Evolutionary conservation across 2,797 vertebrate species (phyloP).

Genomic region (Pristis pectinata): DNA sequence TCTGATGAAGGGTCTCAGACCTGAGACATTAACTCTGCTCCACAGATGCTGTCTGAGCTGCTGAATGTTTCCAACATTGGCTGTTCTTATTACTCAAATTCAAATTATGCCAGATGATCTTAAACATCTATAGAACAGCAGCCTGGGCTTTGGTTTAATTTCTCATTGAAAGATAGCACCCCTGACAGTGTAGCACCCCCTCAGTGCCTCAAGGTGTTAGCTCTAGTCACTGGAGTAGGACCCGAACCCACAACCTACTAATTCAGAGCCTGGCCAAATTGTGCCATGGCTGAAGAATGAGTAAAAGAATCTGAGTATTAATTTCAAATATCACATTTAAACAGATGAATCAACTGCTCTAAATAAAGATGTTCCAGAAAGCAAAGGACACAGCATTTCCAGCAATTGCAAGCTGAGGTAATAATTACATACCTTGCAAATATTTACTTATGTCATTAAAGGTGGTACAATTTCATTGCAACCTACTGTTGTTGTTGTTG

Average conservation of each 20-base stretch:
- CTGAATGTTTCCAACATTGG: too few species aligned
- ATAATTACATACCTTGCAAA: background rate
- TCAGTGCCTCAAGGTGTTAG: background rate
- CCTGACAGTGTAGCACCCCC: background rate
- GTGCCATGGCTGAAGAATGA: background rate
- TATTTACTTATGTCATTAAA: background rate
- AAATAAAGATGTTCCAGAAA: background rate
- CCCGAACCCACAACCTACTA: background rate
- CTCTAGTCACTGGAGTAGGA: too few species aligned
- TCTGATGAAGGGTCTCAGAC: too few species aligned
- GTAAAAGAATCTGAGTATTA: background rate
- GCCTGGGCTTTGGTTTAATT: background rate
- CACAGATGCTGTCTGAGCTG: too few species aligned
- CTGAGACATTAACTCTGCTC: too few species aligned
- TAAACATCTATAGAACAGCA: background rate
- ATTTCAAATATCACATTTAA: constrained; percentile 24
- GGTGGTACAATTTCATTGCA: background rate
- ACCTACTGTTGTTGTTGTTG: background rate
- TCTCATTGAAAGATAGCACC: background rate
- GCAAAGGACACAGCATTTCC: background rate
- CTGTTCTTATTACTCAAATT: too few species aligned
- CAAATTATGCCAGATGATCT: background rate
- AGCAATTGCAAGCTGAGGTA: background rate
- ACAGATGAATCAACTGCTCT: background rate
- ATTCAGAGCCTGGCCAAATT: too few species aligned